A percentile compares a stretch with the other conserved stretches of the same genome.
Conservation (phyloP, 2,797 vertebrate genomes). For the Enteromius fasciolatus region DNA sequence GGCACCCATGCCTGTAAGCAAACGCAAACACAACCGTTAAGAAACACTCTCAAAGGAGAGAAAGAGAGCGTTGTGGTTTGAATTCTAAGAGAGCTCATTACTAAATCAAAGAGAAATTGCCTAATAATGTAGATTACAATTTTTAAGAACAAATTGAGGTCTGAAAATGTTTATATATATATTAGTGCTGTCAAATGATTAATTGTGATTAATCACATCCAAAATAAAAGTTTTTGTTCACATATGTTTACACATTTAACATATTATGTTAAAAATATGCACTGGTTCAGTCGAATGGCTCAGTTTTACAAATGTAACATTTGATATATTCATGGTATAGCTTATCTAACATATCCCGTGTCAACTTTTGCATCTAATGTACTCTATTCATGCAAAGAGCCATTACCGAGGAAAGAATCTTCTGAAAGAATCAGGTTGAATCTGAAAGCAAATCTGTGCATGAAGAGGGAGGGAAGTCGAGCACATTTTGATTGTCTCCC, state of each 20-base stretch:
- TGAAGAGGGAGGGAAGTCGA: conserved; percentile 53
- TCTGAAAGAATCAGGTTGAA: conserved; percentile 64
- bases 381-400: neutral
- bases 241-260: no score
- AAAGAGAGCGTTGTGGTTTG: conserved; percentile 45
- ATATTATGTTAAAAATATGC: neutral
- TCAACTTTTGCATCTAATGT: neutral
- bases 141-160: neutral
- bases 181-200: no score
- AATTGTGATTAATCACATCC: no score
- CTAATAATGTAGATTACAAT: neutral
- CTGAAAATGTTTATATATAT: neutral
- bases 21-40: conserved; percentile 56
- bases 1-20: conserved; percentile 87
- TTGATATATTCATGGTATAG: neutral
- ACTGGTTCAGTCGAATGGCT: neutral
- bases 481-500: conserved; percentile 64
- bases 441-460: conserved; percentile 61
- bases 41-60: conserved; percentile 36
- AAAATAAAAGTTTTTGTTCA: no score
- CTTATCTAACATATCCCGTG: neutral
- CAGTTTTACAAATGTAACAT: neutral
- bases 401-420: neutral
- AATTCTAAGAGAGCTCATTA: conserved; percentile 62
- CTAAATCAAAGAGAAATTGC: conserved; percentile 66